Evolutionary conservation across 2,797 vertebrate genomes (phyloP).

Genomic region (Acrossocheilus fasciatus): DNA sequence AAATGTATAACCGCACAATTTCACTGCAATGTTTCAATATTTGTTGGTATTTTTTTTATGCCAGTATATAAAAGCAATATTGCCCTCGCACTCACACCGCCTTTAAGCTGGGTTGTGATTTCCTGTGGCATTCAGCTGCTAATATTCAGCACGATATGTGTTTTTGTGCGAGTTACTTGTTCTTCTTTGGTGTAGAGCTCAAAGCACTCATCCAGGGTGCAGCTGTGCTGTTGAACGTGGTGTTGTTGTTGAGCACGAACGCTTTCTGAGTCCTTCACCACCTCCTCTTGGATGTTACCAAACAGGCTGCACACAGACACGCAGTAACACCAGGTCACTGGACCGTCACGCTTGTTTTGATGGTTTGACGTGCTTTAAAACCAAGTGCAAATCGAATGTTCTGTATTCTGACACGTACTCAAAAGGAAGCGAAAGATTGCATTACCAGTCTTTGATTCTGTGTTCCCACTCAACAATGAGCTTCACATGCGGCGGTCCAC

Average conservation of each 20-base stretch:
- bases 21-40: not conserved
- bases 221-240: constrained; percentile 82
- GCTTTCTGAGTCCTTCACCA: constrained; percentile 81
- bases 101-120: not conserved
- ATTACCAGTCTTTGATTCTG: constrained; percentile 90
- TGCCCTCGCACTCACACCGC: not conserved
- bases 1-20: not conserved
- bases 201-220: constrained; percentile 87
- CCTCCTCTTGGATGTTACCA: constrained; percentile 82
- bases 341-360: not conserved
- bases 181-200: constrained; percentile 91
- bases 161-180: constrained; percentile 74
- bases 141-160: not conserved
- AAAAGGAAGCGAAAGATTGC: constrained; percentile 30
- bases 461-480: constrained; percentile 92
- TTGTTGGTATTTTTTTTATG: not conserved
- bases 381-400: not conserved
- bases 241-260: constrained; percentile 81
- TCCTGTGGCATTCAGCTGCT: not conserved
- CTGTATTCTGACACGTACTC: not conserved
- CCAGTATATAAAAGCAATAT: not conserved
- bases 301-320: constrained; percentile 72
- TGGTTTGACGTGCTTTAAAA: not conserved
- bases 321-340: not conserved
- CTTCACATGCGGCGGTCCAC: constrained; percentile 90